Evolutionary conservation across 2,888 invertebrate species (phyloP).

Genomic region (Sepiola atlantica): DNA sequence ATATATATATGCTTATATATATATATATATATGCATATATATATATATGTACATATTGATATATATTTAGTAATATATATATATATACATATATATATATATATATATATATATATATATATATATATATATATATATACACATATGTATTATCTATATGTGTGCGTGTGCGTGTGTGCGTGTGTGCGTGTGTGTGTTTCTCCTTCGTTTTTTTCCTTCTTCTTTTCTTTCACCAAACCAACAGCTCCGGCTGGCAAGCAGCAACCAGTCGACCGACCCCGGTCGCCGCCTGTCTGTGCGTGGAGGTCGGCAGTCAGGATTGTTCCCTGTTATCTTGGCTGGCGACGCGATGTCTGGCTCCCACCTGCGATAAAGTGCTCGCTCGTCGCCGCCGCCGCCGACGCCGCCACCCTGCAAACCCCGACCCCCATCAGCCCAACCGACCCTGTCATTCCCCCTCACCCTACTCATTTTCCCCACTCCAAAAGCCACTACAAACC

Average conservation of each 20-base stretch:
- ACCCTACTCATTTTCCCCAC: too few relatives aligned
- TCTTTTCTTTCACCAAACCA: background rate
- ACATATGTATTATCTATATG: background rate
- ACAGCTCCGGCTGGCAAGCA: background rate
- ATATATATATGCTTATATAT: too few relatives aligned
- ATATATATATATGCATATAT: too few relatives aligned
- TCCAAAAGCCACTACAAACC: too few relatives aligned
- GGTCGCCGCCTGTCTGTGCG: constrained; percentile 13
- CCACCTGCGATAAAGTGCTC: constrained; percentile 38
- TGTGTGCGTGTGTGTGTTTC: background rate
- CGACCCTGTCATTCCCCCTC: background rate
- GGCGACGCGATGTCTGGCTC: constrained; percentile 41
- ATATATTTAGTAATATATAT: too few relatives aligned
- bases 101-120: too few relatives aligned
- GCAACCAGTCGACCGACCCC: constrained; percentile 23
- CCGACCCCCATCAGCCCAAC: background rate
- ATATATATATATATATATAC: too few relatives aligned
- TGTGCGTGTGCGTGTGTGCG: background rate
- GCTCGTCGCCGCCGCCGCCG: background rate
- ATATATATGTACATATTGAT: too few relatives aligned
- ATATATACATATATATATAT: too few relatives aligned
- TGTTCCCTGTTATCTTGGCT: background rate
- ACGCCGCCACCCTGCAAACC: background rate
- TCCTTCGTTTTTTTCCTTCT: background rate
- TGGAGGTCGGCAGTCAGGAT: constrained; percentile 32